Evolutionary conservation across 2,113 vertebrate genomes (phyloP).

Genomic region (Rhadina sibilatrix): DNA sequence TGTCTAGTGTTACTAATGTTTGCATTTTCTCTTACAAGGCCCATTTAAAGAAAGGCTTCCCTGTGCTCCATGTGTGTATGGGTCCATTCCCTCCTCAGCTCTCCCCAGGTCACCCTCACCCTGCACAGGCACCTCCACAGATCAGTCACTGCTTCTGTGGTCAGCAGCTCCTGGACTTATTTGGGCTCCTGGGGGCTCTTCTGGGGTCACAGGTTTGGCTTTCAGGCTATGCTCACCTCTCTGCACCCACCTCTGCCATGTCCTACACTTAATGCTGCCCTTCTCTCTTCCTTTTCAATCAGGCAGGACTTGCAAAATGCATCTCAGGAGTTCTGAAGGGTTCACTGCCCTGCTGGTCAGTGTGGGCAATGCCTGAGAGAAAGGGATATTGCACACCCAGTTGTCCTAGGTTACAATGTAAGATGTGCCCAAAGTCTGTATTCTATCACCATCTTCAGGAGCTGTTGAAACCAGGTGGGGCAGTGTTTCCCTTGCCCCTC

Average conservation of each 20-base stretch:
- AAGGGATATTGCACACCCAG: not conserved
- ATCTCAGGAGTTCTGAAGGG: not conserved
- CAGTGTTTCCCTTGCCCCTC: too few relatives aligned
- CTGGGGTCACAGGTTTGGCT: not conserved
- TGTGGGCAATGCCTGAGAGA: not conserved
- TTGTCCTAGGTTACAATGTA: too few relatives aligned
- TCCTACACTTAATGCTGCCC: not conserved
- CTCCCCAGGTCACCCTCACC: not conserved
- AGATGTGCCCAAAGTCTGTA: too few relatives aligned
- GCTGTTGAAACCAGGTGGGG: too few relatives aligned
- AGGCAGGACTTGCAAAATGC: not conserved
- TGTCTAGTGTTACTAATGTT: not conserved
- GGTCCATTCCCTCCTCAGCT: not conserved
- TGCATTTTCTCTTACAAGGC: not conserved
- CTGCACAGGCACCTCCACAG: not conserved
- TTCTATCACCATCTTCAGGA: too few relatives aligned
- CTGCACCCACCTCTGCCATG: not conserved
- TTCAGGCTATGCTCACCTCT: not conserved
- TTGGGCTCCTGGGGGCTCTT: not conserved
- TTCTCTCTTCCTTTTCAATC: not conserved
- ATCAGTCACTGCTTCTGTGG: not conserved
- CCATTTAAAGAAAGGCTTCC: not conserved
- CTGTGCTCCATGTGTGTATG: not conserved
- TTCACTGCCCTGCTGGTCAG: rapidly evolving
- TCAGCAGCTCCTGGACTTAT: not conserved